Base-by-base conservation (phyloP, 2,888 invertebrate genomes). In the Noctua janthina region DNA sequence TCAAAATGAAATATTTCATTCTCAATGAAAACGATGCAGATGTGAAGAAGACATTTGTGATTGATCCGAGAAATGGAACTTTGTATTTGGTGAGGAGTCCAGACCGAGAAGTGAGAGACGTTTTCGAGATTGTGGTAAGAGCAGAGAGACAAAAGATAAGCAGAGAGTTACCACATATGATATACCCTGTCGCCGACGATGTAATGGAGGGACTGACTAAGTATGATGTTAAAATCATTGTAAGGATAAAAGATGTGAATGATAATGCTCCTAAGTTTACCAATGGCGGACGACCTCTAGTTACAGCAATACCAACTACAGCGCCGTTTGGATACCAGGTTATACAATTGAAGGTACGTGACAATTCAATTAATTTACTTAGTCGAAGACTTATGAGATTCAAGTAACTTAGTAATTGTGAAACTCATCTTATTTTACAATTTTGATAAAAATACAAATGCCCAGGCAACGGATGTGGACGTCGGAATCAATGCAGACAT, bases 311-410 rank as follows among this genome's bases (percentile, higher is more conserved):
- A 83, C 98, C 99, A 0, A 98, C 98, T 0, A 98, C 98, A 51
- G 98, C 98, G 13, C 97, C 98, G 82, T 99, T 98, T 93, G 99
- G 99, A 1, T 98, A 98, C 92, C 98, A 98, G 92, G 98, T 99
- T 76, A 97, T 98, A 71, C 97, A 97, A 91, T 97, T 99, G 35
- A 97, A 98, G 96, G 98, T 98, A 93, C 92, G 87, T 87, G 15
- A 59, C 20, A 6, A 39, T 81, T 0, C 20, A 35, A 70, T n/a
- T 2, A 35, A 20, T 78, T 59, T 68, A 66, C n/a, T n/a, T 13
- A 59, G 13, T 51, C 6, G 7, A 39, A 20, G 13, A 29, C 29
- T 59, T 11, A 17, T 46, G 46, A 17, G 56, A 43, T 56, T n/a
- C 0, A 43, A n/a, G 51, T 29, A 64, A 62, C 5, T 39, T 39